A percentile compares a stretch with the other conserved stretches of the same genome.
Evolutionary conservation across 2,113 vertebrate species (phyloP).

Genomic region (Mus spicilegus): DNA sequence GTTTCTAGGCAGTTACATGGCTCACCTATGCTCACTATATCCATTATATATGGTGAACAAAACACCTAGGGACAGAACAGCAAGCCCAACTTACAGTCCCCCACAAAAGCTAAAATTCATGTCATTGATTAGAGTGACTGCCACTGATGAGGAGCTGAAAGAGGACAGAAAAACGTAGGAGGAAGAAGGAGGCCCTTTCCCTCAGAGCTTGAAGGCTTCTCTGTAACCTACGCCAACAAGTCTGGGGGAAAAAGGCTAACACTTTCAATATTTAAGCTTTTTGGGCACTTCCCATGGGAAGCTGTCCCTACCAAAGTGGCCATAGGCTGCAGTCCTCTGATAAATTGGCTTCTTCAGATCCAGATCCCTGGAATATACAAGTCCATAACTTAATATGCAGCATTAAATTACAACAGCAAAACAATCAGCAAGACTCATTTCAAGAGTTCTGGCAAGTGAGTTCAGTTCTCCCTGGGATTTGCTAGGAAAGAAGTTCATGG

Average conservation of each 20-base stretch:
- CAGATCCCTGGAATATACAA: conserved; percentile 99
- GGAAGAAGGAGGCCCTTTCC: conserved; percentile 90
- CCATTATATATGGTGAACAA: conserved; percentile 82
- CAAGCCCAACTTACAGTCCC: conserved; percentile 85
- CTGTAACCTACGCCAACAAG: conserved; percentile 97
- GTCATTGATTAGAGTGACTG: conserved; percentile 83
- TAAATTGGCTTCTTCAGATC: conserved; percentile 99
- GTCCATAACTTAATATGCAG: conserved; percentile 90
- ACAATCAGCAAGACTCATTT: conserved; percentile 84
- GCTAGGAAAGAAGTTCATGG: conserved; percentile 81
- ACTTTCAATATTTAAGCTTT: conserved; percentile 97
- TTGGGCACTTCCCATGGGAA: conserved; percentile 99
- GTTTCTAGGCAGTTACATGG: conserved; percentile 83
- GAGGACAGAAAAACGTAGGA: conserved; percentile 84
- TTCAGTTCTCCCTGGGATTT: conserved; percentile 80
- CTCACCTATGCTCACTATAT: conserved; percentile 84
- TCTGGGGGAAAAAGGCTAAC: conserved; percentile 94
- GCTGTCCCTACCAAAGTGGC: conserved; percentile 98
- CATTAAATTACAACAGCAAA: conserved; percentile 81
- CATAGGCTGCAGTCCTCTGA: conserved; percentile 98
- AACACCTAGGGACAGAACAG: conserved; percentile 82
- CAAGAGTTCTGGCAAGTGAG: conserved; percentile 84
- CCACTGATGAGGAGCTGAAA: conserved; percentile 80
- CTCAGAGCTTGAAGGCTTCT: conserved; percentile 95
- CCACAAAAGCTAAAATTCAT: conserved; percentile 84